Conservation (phyloP, 2,888 invertebrate genomes). For the Tiliacea citrago region DNA sequence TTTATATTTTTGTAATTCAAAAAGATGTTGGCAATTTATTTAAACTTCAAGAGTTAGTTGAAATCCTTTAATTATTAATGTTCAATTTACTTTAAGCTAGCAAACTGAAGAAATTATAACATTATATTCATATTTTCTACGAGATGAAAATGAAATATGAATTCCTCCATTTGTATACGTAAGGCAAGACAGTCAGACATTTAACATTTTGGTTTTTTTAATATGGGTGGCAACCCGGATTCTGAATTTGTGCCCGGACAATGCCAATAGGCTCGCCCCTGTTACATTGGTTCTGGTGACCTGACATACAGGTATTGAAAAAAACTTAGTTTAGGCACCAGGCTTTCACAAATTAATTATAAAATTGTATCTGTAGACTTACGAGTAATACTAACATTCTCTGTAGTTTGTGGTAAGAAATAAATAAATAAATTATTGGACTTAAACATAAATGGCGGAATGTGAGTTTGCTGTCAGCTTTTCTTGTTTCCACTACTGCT, state of each 20-base stretch:
- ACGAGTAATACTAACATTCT: too few relatives aligned
- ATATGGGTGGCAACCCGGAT: too few relatives aligned
- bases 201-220: neutral
- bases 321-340: too few relatives aligned
- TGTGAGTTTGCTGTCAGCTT: too few relatives aligned
- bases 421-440: too few relatives aligned
- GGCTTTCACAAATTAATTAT: too few relatives aligned
- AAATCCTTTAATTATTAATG: slow-evolving; percentile 39
- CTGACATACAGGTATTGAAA: too few relatives aligned
- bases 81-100: slow-evolving; percentile 16
- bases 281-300: neutral
- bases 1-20: slow-evolving; percentile 34
- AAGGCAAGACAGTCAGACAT: neutral
- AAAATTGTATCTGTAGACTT: too few relatives aligned
- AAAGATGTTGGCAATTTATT: slow-evolving; percentile 38
- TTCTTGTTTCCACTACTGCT: too few relatives aligned
- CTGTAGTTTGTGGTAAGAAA: too few relatives aligned
- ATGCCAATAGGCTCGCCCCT: neutral
- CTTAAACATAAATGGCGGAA: too few relatives aligned
- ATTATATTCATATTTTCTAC: neutral
- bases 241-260: neutral
- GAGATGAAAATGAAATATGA: neutral
- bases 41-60: slow-evolving; percentile 34
- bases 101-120: neutral
- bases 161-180: neutral